Percentiles rank a stretch among this genome's conserved stretches.
Conservation (phyloP, 2,113 vertebrate species). For the human (Homo sapiens) region DNA sequence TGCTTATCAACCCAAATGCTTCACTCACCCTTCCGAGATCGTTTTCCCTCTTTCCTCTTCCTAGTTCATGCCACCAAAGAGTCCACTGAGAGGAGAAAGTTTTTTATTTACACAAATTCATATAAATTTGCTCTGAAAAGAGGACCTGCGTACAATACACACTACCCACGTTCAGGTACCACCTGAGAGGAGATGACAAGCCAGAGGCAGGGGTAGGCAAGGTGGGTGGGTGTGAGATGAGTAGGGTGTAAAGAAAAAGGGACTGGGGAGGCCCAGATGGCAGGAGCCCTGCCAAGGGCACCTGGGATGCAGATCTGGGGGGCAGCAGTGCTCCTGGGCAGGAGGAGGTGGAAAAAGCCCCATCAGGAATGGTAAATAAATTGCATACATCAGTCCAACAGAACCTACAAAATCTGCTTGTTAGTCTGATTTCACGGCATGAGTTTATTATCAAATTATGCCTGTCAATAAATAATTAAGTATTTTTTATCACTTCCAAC, state of each 20-base stretch:
- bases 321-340: not conserved
- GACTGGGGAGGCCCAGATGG: too few relatives aligned
- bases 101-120: not conserved
- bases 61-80: not conserved
- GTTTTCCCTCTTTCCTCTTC: not conserved
- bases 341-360: not conserved
- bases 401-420: not conserved
- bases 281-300: not conserved
- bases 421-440: not conserved
- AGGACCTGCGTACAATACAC: not conserved
- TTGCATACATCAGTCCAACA: not conserved
- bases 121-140: not conserved
- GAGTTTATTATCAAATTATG: not conserved
- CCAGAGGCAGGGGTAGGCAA: not conserved
- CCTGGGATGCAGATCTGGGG: not conserved
- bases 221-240: too few relatives aligned
- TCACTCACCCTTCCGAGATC: not conserved
- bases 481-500: not conserved
- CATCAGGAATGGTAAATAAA: not conserved
- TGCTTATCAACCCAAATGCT: not conserved
- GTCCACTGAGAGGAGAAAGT: not conserved
- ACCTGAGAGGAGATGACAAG: not conserved
- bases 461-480: not conserved
- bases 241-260: not conserved
- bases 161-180: not conserved